phyloP scores from a whole-genome alignment of 92 coral and sea anemone species.

The Phenganax marumi region DNA sequence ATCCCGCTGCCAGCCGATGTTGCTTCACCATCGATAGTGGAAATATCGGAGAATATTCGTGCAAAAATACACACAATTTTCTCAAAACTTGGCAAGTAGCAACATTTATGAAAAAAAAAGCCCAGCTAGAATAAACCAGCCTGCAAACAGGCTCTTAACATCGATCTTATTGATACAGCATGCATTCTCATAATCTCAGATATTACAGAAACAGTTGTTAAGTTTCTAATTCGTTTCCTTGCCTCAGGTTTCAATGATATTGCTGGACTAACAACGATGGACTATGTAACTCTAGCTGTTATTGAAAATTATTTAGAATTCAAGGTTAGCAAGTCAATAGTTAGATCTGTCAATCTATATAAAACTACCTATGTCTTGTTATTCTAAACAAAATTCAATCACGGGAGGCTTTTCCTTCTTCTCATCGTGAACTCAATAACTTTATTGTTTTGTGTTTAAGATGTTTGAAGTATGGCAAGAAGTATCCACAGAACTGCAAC shows the following conservation, averaged over 20 bases:
- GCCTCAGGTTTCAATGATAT: slow-evolving; percentile 85
- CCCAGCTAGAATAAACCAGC: no score
- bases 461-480: slow-evolving; percentile 92
- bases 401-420: no score
- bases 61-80: slow-evolving; percentile 91
- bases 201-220: not conserved
- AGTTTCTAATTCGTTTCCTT: not conserved
- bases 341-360: no score
- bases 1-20: slow-evolving; percentile 83
- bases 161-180: no score
- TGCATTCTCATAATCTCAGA: no score
- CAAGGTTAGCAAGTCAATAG: slow-evolving; percentile 54
- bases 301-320: slow-evolving; percentile 93
- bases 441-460: slow-evolving; percentile 35
- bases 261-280: slow-evolving; percentile 80
- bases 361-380: no score
- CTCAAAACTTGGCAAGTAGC: slow-evolving; percentile 80
- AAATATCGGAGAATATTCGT: slow-evolving; percentile 93
- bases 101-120: not conserved
- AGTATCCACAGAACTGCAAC: slow-evolving; percentile 72
- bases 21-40: slow-evolving; percentile 90
- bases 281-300: slow-evolving; percentile 85
- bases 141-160: no score
- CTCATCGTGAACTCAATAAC: not conserved
- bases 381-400: not conserved